Evolutionary conservation across 2,797 vertebrate genomes (phyloP), one percentile per base, ranked within the genome.

Genomic region (Rhinoraja longicauda): DNA sequence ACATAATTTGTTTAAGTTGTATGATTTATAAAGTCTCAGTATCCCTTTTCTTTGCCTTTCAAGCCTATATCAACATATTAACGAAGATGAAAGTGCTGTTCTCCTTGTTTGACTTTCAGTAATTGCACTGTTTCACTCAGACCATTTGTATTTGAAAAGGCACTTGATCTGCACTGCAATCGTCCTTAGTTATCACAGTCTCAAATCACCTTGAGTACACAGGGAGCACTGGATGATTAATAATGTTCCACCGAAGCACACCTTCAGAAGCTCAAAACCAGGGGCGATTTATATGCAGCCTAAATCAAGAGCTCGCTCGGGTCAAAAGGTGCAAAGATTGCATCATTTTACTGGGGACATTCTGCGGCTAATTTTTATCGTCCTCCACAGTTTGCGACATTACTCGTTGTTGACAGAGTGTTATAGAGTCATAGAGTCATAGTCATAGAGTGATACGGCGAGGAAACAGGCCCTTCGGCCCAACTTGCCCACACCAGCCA

Each of bases 1-100:
- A 92, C 72, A 53, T 92, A 92, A 92, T 92, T 92, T 92, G 90
- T 72, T 92, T 92, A 92, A 92, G 90, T 75, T 92, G 53, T 73
- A 75, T 75, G 67, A 92, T 72, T 92, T 75, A 92, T 92, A 73
- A 92, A 92, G 90, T 92, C 57, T 53, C 90, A 73, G 90, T 57
- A 45, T 92, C 90, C 45, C 90, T 15, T 92, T 73, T 75, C 67
- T 92, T 88, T 88, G 17, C 67, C 90, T 91, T 91, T 73, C 67
- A 73, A 45, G 90, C 90, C 64, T 73, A 39, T 70, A 91, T 91
- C 90, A 70, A 70, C 90, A 91, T 73, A 73, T 91, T 88, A 91
- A 91, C 72, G 67, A 91, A 91, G 90, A 91, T 70, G 90, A 88
- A 88, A 88, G 84, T 6, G 19, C 6, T n/a, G 29, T 1, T 15